Conservation (phyloP, 2,888 invertebrate genomes). For the Eristalis tenax region DNA sequence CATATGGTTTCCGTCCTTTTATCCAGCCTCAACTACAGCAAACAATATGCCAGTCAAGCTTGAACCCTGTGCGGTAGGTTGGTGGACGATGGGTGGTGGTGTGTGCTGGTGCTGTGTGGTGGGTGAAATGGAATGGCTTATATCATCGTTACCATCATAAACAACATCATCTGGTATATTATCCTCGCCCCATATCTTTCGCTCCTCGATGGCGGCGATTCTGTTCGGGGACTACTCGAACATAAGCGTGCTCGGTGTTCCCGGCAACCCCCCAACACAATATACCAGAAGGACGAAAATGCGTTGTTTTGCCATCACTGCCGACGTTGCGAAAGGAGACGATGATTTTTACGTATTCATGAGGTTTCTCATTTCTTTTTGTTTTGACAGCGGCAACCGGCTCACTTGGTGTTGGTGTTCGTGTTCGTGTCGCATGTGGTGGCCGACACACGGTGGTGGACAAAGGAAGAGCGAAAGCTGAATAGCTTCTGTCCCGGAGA, state of each 20-base stretch:
- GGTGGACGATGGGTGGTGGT: background rate
- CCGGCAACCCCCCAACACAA: background rate
- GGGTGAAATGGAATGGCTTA: conserved; percentile 43
- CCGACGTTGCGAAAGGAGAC: background rate
- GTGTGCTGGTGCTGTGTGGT: background rate
- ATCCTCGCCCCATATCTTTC: conserved; percentile 56
- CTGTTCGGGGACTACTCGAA: conserved; percentile 58
- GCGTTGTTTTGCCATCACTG: conserved; percentile 42
- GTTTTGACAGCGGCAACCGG: conserved; percentile 35
- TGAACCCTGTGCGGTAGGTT: background rate
- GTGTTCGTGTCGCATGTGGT: background rate
- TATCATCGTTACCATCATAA: conserved; percentile 60
- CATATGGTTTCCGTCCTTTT: conserved; percentile 42
- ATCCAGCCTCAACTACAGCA: conserved; percentile 20
- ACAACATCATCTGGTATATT: conserved; percentile 62
- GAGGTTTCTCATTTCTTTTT: conserved; percentile 22
- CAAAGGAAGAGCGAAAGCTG: background rate
- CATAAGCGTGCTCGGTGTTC: conserved; percentile 54
- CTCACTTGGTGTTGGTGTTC: background rate
- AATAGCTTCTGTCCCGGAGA: background rate
- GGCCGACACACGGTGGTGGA: conserved; percentile 16
- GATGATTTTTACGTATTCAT: conserved; percentile 47
- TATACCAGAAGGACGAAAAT: conserved; percentile 49
- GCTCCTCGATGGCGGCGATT: conserved; percentile 45
- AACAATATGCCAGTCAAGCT: conserved; percentile 23